These are phyloP conservation scores for Anolis sagrei DNA, from an alignment of 2,113 vertebrate genomes.

Conservation along the genomic window DNA sequence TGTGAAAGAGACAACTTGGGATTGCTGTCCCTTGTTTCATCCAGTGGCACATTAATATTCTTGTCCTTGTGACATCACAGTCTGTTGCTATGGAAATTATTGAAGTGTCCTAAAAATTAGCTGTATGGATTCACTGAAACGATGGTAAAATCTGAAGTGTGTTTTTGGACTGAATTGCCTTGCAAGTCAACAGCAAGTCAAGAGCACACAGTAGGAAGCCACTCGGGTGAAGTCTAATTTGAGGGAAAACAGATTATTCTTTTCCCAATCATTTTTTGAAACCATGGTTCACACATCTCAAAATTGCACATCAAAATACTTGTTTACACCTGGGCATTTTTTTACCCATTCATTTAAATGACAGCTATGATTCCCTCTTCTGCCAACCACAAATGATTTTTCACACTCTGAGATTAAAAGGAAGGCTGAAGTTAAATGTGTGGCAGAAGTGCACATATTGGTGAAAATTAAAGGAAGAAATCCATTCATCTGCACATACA, in stretches of 20 bases:
- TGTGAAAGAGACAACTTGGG: slow-evolving; percentile 4
- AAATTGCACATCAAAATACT: neutral
- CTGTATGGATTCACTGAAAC: slow-evolving; percentile 17
- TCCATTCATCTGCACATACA: neutral
- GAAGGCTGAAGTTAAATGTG: neutral
- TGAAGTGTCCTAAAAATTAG: slow-evolving; percentile 45
- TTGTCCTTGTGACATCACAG: slow-evolving; percentile 28
- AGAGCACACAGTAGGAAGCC: neutral
- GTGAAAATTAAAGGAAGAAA: neutral
- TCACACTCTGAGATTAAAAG: neutral
- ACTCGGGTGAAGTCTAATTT: neutral
- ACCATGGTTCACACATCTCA: neutral
- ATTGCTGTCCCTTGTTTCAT: slow-evolving; percentile 13
- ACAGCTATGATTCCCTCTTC: neutral
- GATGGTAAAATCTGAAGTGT: slow-evolving; percentile 36
- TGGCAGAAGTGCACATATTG: neutral
- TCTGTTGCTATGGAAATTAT: slow-evolving; percentile 34
- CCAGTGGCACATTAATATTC: slow-evolving; percentile 34
- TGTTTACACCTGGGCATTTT: neutral
- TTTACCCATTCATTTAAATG: slow-evolving; percentile 5
- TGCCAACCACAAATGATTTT: neutral
- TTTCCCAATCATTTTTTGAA: neutral
- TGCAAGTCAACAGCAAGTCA: neutral
- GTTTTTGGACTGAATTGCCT: neutral
- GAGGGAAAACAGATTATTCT: neutral